These are phyloP conservation scores for Meriones unguiculatus DNA, from an alignment of 2,113 vertebrate genomes.

Conservation along the genomic window DNA sequence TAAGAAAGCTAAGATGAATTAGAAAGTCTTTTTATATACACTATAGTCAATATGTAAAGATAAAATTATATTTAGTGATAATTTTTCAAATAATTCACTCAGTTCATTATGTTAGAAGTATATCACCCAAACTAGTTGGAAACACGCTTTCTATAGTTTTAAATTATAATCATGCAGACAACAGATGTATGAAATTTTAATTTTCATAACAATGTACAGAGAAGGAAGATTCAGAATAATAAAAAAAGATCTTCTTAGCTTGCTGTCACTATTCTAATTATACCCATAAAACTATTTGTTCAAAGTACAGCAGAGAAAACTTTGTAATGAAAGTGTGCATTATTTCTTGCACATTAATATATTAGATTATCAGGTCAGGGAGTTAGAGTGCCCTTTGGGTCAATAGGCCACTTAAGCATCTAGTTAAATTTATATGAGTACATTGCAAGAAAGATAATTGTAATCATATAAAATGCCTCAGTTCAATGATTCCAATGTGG, in stretches of 20 bases:
- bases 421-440: slow-evolving; percentile 78
- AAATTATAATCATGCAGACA: not conserved
- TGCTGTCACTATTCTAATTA: not conserved
- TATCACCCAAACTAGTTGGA: not conserved
- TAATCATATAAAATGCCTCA: slow-evolving; percentile 82
- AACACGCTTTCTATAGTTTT: not conserved
- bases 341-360: slow-evolving; percentile 69
- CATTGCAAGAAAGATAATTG: slow-evolving; percentile 78
- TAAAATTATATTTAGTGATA: not conserved
- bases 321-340: slow-evolving; percentile 54
- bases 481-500: slow-evolving; percentile 77
- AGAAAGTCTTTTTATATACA: not conserved
- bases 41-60: not conserved
- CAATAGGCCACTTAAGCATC: slow-evolving; percentile 79
- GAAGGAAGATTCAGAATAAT: not conserved
- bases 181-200: not conserved
- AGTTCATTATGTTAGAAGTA: not conserved
- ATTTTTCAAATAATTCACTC: not conserved
- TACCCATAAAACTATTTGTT: slow-evolving; percentile 11
- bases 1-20: not conserved
- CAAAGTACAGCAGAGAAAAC: slow-evolving; percentile 23
- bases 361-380: slow-evolving; percentile 74
- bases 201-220: not conserved
- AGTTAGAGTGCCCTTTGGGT: slow-evolving; percentile 65
- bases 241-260: not conserved